These are phyloP conservation scores for Pardalotus punctatus DNA, from an alignment of 2,113 vertebrate species.

Conservation along the genomic window DNA sequence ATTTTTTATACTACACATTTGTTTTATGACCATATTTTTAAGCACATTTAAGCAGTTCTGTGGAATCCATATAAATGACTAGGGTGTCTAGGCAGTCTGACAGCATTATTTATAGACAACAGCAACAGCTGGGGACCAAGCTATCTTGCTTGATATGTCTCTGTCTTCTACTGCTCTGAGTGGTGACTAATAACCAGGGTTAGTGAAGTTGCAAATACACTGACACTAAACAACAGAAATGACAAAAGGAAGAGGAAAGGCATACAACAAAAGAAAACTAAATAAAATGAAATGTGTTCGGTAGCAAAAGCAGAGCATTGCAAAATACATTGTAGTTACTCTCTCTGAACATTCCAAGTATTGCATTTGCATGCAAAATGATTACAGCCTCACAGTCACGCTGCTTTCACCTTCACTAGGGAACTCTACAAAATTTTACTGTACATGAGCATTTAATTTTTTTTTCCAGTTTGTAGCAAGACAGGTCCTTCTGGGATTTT, in stretches of 20 bases:
- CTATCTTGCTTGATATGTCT: not conserved
- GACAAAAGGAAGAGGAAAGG: not conserved
- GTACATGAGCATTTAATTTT: not conserved
- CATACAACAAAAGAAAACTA: accelerated
- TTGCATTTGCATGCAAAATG: not conserved
- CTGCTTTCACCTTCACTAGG: not conserved
- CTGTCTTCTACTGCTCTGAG: not conserved
- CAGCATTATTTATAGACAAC: not conserved
- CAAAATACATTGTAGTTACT: not conserved
- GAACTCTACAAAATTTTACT: not conserved
- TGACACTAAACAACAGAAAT: not conserved
- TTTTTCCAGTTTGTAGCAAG: not conserved
- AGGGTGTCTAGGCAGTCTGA: not conserved
- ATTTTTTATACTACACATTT: not conserved
- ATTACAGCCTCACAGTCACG: not conserved
- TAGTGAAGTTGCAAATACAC: not conserved
- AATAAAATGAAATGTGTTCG: accelerated
- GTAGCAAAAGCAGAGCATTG: not conserved
- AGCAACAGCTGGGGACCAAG: not conserved
- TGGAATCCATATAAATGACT: not conserved
- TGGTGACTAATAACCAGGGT: not conserved
- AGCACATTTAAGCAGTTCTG: not conserved
- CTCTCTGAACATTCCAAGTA: not conserved
- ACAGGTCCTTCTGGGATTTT: not conserved
- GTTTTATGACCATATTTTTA: not conserved